Evolutionary conservation across 1,140 invertebrate genomes (phyloP).

Genomic region (Drosophila serrata): DNA sequence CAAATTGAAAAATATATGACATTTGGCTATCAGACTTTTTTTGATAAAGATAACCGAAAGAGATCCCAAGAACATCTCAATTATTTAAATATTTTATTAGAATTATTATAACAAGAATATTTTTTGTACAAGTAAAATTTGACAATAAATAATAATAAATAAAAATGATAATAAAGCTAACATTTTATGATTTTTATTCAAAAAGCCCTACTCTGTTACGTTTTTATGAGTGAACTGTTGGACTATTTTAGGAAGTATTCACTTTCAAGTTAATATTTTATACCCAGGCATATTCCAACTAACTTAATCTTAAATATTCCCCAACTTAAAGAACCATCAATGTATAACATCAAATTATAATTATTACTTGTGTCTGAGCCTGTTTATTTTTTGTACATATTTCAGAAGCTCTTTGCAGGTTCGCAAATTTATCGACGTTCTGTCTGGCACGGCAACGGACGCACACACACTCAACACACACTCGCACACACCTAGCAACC

Average conservation of each 20-base stretch:
- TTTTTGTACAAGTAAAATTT: not conserved
- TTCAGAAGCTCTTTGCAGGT: slow-evolving; percentile 57
- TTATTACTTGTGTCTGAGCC: slow-evolving; percentile 35
- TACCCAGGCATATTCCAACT: not conserved
- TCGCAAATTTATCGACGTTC: slow-evolving; percentile 71
- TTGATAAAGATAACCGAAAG: no score
- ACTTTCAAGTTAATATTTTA: not conserved
- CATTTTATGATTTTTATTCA: not conserved
- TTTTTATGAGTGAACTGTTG: not conserved
- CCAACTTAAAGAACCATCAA: slow-evolving; percentile 2
- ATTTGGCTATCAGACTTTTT: not conserved
- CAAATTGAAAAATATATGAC: not conserved
- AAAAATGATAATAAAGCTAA: not conserved
- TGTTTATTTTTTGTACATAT: slow-evolving; percentile 17
- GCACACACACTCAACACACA: slow-evolving; percentile 18
- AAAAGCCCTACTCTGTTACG: not conserved
- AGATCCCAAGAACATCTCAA: no score
- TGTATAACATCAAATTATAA: slow-evolving; percentile 21
- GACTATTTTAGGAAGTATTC: not conserved
- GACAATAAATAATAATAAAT: not conserved
- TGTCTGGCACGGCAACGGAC: slow-evolving; percentile 63
- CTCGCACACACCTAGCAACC: slow-evolving; percentile 15
- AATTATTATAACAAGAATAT: not conserved
- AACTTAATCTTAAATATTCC: not conserved
- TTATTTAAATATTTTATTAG: no score